Evolutionary conservation across 2,797 vertebrate genomes (phyloP).

Genomic region (Oophaga sylvatica): DNA sequence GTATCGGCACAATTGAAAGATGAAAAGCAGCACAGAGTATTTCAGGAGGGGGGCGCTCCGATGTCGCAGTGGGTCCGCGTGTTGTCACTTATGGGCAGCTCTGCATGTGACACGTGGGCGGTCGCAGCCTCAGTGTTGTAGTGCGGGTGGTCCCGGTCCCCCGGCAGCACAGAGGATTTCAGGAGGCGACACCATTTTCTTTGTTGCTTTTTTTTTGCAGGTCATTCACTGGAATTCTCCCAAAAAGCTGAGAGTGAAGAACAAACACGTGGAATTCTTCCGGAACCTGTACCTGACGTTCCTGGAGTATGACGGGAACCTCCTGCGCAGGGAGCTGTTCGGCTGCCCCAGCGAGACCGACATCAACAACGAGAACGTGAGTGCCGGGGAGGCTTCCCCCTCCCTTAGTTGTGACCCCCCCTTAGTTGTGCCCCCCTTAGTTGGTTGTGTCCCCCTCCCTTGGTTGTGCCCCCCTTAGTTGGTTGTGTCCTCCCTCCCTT

Average conservation of each 20-base stretch:
- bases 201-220: slow-evolving; percentile 69
- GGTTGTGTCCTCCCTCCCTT: too few relatives aligned
- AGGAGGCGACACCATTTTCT: not conserved
- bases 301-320: slow-evolving; percentile 95
- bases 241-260: slow-evolving; percentile 96
- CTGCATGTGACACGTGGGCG: too few relatives aligned
- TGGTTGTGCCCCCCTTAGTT: too few relatives aligned
- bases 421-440: too few relatives aligned
- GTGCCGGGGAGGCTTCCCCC: slow-evolving; percentile 56
- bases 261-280: slow-evolving; percentile 98
- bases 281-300: slow-evolving; percentile 96
- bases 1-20: too few relatives aligned
- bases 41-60: not conserved
- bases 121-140: too few relatives aligned
- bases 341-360: slow-evolving; percentile 93
- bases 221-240: slow-evolving; percentile 99
- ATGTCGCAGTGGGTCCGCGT: too few relatives aligned
- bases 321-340: slow-evolving; percentile 90
- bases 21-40: not conserved
- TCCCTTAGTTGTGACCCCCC: too few relatives aligned
- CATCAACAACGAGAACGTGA: slow-evolving; percentile 92
- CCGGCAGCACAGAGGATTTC: not conserved
- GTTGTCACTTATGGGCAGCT: too few relatives aligned
- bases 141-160: too few relatives aligned
- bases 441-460: too few relatives aligned